Base-by-base conservation (phyloP, 2,797 vertebrate genomes). In the Paramormyrops hopkinsi region DNA sequence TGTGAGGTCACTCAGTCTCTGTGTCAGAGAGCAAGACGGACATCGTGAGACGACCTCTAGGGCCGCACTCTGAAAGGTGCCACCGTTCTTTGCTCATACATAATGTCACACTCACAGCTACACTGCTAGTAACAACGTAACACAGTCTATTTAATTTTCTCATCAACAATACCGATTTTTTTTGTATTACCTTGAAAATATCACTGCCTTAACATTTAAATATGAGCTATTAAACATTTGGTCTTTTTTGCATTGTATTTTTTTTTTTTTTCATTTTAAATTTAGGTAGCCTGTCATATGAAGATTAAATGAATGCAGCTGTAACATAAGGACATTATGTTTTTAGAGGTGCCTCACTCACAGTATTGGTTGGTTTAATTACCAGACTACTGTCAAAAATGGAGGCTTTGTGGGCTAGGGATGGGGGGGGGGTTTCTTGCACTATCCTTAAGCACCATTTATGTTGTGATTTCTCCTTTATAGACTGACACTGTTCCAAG, bases 401-500 rank as follows among this genome's bases (percentile, higher is more conserved):
- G 29, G 53, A 59, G 48, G 17, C 12, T 84, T 73, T 14, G 65
- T 37, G 65, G 65, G 65, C 4, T 33, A 29, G 65, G 65, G 25
- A 7, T 2, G 56, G 56, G 1, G 54, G 87, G 29, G 88, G 25
- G 29, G 29, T 4, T 69, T 85, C 54, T 84, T 90, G 87, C 79
- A 73, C 89, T 79, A 89, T 84, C 65, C 41, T 88, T 87, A 82
- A 89, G 84, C 89, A 86, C 90, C 88, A 90, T 89, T 90, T 82
- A 59, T 88, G 79, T 90, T 89, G 89, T 53, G 89, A 89, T 91
- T 90, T 91, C 89, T 91, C 86, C 62, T 84, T 90, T 89, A 90
- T 91, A 91, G 90, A 89, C 90, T 85, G 69, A 89, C 89, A 90
- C 87, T 82, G 89, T 88, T 92, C 90, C 89, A 88, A 89, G 83